Evolutionary conservation across 2,888 invertebrate species (phyloP).

Genomic region (Drosophila antonietae): DNA sequence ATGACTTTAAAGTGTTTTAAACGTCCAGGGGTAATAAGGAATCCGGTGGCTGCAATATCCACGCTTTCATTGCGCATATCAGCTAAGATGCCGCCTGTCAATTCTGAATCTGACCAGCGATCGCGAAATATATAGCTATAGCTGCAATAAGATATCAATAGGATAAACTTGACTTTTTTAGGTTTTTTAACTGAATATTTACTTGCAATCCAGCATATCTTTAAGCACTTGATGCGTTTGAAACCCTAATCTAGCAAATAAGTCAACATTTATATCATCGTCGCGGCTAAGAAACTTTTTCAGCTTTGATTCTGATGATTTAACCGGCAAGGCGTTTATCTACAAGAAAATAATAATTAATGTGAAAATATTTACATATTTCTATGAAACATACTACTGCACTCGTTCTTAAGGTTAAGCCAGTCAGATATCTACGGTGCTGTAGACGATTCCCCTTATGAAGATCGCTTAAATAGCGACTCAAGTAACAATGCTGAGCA

Average conservation of each 20-base stretch:
- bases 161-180: too few species aligned
- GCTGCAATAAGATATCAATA: slow-evolving; percentile 40
- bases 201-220: slow-evolving; percentile 77
- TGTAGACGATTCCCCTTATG: slow-evolving; percentile 62
- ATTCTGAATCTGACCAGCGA: slow-evolving; percentile 70
- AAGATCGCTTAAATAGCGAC: slow-evolving; percentile 68
- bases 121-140: slow-evolving; percentile 57
- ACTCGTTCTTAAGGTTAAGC: slow-evolving; percentile 71
- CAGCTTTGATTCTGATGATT: slow-evolving; percentile 21
- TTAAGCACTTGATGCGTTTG: slow-evolving; percentile 56
- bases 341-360: too few species aligned
- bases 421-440: slow-evolving; percentile 74
- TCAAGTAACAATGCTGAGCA: slow-evolving; percentile 42
- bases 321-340: too few species aligned
- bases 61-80: slow-evolving; percentile 65
- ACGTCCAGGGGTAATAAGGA: slow-evolving; percentile 55
- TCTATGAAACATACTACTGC: slow-evolving; percentile 63
- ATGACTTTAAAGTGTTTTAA: slow-evolving; percentile 48
- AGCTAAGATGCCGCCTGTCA: slow-evolving; percentile 74
- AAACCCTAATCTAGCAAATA: slow-evolving; percentile 51
- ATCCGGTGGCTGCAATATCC: slow-evolving; percentile 65
- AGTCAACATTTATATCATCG: slow-evolving; percentile 61
- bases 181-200: too few species aligned
- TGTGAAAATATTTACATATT: too few species aligned
- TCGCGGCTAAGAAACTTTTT: slow-evolving; percentile 42